These are phyloP conservation scores for Yponomeuta evonymella DNA, from an alignment of 2,888 invertebrate species.

Conservation along the genomic window DNA sequence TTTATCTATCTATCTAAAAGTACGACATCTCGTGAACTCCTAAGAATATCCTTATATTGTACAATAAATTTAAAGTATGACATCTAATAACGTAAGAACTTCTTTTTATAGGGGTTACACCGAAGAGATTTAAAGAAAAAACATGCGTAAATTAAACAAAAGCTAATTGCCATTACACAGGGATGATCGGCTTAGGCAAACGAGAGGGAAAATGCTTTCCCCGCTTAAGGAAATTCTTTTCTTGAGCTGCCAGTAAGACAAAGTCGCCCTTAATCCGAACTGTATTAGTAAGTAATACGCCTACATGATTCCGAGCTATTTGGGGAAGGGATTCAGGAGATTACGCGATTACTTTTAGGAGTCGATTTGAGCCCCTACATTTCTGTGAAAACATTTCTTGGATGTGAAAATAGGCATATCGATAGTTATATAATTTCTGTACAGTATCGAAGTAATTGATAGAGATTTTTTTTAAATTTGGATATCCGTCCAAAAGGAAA, in stretches of 20 bases:
- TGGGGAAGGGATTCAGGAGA: conserved; percentile 49
- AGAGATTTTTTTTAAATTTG: too few species aligned
- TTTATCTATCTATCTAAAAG: too few species aligned
- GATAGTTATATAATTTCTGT: too few species aligned
- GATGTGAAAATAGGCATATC: too few species aligned
- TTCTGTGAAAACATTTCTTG: neutral
- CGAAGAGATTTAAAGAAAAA: neutral
- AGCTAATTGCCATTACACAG: conserved; percentile 4
- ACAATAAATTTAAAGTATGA: neutral
- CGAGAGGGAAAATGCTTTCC: conserved; percentile 9
- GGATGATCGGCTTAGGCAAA: conserved; percentile 6
- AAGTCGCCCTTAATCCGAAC: conserved; percentile 7
- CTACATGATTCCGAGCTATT: conserved; percentile 39
- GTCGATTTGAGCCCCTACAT: neutral
- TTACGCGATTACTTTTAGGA: conserved; percentile 32
- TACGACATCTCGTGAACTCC: too few species aligned
- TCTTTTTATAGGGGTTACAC: neutral
- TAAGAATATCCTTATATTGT: neutral
- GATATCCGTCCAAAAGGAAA: neutral
- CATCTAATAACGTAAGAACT: neutral
- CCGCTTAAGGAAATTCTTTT: neutral
- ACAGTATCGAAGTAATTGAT: too few species aligned
- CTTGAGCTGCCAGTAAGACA: conserved; percentile 24
- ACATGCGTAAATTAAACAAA: neutral
- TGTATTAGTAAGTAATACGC: conserved; percentile 7